Evolutionary conservation across 1,140 invertebrate genomes (phyloP).

Genomic region (Drusus annulatus): DNA sequence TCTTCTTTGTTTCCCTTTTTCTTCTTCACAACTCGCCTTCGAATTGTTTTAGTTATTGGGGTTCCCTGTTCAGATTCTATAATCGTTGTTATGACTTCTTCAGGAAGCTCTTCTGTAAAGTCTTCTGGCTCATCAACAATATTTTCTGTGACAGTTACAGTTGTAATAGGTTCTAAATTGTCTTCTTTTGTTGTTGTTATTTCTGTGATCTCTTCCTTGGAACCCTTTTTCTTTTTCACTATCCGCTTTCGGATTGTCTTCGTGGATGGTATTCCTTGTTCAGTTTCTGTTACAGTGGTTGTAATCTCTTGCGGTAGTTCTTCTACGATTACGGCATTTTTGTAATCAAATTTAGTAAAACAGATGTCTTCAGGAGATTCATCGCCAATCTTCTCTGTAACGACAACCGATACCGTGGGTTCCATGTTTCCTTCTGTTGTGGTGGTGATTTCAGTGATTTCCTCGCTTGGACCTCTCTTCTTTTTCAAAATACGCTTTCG

Average conservation of each 20-base stretch:
- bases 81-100: slow-evolving; percentile 50
- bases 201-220: slow-evolving; percentile 61
- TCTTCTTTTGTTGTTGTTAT: slow-evolving; percentile 57
- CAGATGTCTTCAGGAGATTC: not conserved
- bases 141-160: slow-evolving; percentile 55
- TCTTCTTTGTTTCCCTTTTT: not conserved
- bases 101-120: not conserved
- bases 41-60: not conserved
- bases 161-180: slow-evolving; percentile 58
- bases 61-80: slow-evolving; percentile 6
- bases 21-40: not conserved
- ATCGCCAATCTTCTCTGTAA: not conserved
- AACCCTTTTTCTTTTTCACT: slow-evolving; percentile 61
- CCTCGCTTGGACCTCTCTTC: slow-evolving; percentile 50
- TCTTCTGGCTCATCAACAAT: slow-evolving; percentile 35
- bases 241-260: slow-evolving; percentile 61
- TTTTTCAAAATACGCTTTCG: slow-evolving; percentile 26
- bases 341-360: not conserved
- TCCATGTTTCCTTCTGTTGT: slow-evolving; percentile 64
- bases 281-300: slow-evolving; percentile 49
- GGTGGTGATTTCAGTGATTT: slow-evolving; percentile 59
- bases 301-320: slow-evolving; percentile 58
- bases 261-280: slow-evolving; percentile 59
- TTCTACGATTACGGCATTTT: not conserved
- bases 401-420: slow-evolving; percentile 59